Conservation (phyloP, 2,888 invertebrate genomes). For the Ormia ochracea region DNA sequence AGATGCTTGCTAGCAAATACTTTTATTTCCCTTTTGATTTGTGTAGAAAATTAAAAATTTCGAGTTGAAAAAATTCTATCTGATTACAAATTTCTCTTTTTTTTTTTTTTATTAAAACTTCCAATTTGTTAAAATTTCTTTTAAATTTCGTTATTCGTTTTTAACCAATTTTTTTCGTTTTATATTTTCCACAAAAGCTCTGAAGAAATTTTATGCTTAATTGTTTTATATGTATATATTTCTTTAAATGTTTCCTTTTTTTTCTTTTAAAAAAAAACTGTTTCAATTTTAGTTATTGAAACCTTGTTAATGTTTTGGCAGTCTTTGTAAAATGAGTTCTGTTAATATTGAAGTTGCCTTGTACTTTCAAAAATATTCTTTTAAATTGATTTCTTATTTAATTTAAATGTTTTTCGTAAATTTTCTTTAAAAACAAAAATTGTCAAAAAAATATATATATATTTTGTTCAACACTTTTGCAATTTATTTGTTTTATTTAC, state of each 20-base stretch:
- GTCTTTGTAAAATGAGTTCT: slow-evolving; percentile 11
- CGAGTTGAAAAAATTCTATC: neutral
- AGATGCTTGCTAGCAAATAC: neutral
- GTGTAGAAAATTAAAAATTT: neutral
- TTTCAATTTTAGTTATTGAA: slow-evolving; percentile 20
- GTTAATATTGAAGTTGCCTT: slow-evolving; percentile 21
- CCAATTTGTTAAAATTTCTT: neutral
- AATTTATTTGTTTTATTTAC: slow-evolving; percentile 28
- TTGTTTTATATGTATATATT: neutral
- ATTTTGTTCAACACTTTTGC: slow-evolving; percentile 29
- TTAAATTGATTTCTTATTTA: neutral
- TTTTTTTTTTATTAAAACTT: neutral
- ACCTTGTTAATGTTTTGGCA: slow-evolving; percentile 2
- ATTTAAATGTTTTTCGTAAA: neutral
- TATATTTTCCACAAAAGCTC: neutral
- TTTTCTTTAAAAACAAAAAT: neutral
- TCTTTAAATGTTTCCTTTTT: neutral
- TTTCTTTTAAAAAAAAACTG: slow-evolving; percentile 8
- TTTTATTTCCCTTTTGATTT: neutral
- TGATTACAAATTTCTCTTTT: neutral
- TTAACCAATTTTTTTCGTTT: neutral
- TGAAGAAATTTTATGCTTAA: neutral
- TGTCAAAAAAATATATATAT: no score
- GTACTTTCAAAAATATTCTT: neutral
- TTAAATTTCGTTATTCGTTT: slow-evolving; percentile 1